Evolutionary conservation across 2,113 vertebrate species (phyloP), one percentile per base, ranked within the genome.

Genomic region (Amphilophus citrinellus): DNA sequence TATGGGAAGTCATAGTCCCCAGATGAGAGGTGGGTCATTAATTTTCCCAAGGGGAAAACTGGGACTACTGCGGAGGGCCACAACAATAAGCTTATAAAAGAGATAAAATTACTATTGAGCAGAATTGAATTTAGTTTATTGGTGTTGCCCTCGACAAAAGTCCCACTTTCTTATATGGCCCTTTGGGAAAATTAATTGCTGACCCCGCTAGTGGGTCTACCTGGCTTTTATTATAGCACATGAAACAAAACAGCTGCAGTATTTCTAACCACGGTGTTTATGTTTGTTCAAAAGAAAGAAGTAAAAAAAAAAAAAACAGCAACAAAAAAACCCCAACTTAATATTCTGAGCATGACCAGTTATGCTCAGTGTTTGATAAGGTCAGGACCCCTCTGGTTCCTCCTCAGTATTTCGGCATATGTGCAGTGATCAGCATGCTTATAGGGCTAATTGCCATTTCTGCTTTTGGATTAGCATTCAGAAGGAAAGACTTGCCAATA

Each of bases 381-480:
- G 93, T 94, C 94, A 95, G 82, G 89, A 94, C 79, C 84, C 44
- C 77, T 76, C 88, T 79, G 39, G 76, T 61, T 91, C 59, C 73
- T 62, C 81, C 61, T 76, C 77, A 78, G 37, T 81, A 88, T 93
- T 89, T 82, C 71, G 75, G 87, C 88, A 80, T 91, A 80, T 65
- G 44, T 53, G 56, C 10, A 35, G 79, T 87, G 93, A 93, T 87
- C 87, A 82, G 95, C 89, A 94, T 95, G 88, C 90, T 88, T 93
- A 95, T 88, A 7, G 76, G 24, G 59, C 83, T 92, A 92, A 94
- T 92, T 92, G 93, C 84, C 85, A 81, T 85, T 84, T 84, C 63
- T 84, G 44, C 68, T 77, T 79, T 39, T 17, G 58, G 47, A 92
- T 94, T 93, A 92, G 84, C 79, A 94, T 93, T 90, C 84, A 80